Conservation (phyloP, 2,113 vertebrate species). For the Shinisaurus crocodilurus region DNA sequence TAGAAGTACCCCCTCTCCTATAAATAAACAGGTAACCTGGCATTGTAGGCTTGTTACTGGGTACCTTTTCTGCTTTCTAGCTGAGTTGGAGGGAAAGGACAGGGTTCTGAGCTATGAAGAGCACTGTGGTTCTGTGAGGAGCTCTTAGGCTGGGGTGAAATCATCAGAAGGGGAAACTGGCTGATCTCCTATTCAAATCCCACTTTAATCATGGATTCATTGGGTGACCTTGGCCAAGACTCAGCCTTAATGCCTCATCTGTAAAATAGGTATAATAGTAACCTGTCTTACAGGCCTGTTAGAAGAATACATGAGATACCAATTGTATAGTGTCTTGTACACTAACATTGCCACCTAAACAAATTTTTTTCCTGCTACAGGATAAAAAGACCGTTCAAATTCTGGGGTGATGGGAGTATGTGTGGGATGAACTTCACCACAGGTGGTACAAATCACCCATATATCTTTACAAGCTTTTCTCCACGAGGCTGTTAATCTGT, state of each 20-base stretch:
- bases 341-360: neutral
- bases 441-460: neutral
- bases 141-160: neutral
- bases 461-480: neutral
- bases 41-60: neutral
- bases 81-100: rapidly evolving
- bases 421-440: neutral
- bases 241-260: neutral
- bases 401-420: neutral
- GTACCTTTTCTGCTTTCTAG: neutral
- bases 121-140: neutral
- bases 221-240: neutral
- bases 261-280: neutral
- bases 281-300: neutral
- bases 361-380: neutral
- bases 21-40: neutral
- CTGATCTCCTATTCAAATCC: neutral
- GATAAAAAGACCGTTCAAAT: neutral
- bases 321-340: neutral
- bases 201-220: neutral
- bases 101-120: neutral
- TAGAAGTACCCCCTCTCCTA: neutral
- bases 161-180: neutral
- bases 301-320: neutral
- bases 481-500: no score